Evolutionary conservation across 1,140 invertebrate species (phyloP).

Genomic region (Melipona quadrifasciata): DNA sequence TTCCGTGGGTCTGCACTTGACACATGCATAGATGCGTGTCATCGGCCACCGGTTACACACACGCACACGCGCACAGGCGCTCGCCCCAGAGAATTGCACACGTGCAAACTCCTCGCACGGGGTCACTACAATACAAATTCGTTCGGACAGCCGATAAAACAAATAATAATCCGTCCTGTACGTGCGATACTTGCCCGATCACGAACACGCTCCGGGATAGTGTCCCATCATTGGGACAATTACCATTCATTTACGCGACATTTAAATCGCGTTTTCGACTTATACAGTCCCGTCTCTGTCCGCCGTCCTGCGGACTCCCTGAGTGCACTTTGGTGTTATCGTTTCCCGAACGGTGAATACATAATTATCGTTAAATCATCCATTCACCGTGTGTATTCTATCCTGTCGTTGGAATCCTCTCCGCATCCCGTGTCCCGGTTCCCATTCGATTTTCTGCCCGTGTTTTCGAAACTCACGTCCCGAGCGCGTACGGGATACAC

Average conservation of each 20-base stretch:
- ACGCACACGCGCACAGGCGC: background rate
- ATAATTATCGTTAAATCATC: slow-evolving; percentile 19
- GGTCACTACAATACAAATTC: slow-evolving; percentile 39
- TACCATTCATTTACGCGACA: slow-evolving; percentile 41
- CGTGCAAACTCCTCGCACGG: slow-evolving; percentile 8
- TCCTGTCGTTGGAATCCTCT: background rate
- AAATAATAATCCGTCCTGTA: slow-evolving; percentile 55
- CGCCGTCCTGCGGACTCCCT: background rate
- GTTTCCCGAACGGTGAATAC: background rate
- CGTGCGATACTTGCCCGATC: slow-evolving; percentile 53
- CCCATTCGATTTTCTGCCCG: background rate
- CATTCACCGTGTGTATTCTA: background rate
- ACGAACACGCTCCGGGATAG: background rate
- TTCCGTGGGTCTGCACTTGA: slow-evolving; percentile 55
- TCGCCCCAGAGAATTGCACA: background rate
- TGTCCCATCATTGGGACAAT: slow-evolving; percentile 1
- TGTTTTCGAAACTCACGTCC: background rate
- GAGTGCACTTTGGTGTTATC: slow-evolving; percentile 36
- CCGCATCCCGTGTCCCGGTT: background rate
- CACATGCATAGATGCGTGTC: slow-evolving; percentile 52
- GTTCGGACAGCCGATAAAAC: slow-evolving; percentile 51
- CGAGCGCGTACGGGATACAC: too few species aligned
- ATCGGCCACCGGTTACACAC: background rate
- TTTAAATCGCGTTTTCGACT: slow-evolving; percentile 40
- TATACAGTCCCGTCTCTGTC: slow-evolving; percentile 11